Evolutionary conservation across 2,797 vertebrate species (phyloP).

Genomic region (Bradypodion ventrale): DNA sequence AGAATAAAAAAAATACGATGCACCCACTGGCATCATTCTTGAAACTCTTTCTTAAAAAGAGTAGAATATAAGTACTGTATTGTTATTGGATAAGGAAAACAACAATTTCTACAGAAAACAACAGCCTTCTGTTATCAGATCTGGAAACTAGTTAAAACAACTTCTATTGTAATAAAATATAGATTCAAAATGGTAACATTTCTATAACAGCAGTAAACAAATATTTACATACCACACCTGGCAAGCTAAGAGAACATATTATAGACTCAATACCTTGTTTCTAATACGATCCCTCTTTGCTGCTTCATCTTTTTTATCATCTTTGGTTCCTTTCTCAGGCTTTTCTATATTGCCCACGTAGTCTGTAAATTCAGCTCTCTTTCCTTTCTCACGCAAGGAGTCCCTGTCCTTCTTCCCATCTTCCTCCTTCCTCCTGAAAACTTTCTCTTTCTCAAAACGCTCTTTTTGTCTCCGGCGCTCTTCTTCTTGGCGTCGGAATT

Average conservation of each 20-base stretch:
- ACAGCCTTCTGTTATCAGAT: not conserved
- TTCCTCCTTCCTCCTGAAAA: conserved; percentile 88
- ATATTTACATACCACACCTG: conserved; percentile 9
- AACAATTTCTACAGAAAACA: no score
- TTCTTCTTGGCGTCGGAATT: conserved; percentile 88
- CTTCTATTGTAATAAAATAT: not conserved
- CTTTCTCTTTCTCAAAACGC: conserved; percentile 89
- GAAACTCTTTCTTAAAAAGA: not conserved
- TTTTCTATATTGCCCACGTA: conserved; percentile 75
- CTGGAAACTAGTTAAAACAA: not conserved
- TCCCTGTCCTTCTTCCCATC: conserved; percentile 89
- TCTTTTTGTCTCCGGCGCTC: conserved; percentile 90
- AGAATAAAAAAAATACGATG: not conserved
- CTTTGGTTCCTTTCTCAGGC: conserved; percentile 82
- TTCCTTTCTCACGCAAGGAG: conserved; percentile 83
- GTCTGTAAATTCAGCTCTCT: conserved; percentile 82
- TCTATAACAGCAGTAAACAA: not conserved
- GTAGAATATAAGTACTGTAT: not conserved
- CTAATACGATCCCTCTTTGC: conserved; percentile 90
- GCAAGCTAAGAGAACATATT: conserved; percentile 40
- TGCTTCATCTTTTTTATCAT: conserved; percentile 88
- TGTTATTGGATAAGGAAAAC: not conserved
- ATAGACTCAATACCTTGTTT: conserved; percentile 88
- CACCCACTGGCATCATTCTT: no score
- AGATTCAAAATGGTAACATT: not conserved